Evolutionary conservation across 2,797 vertebrate species (phyloP), one percentile per base, ranked within the genome.

Genomic region (Chelonia mydas): DNA sequence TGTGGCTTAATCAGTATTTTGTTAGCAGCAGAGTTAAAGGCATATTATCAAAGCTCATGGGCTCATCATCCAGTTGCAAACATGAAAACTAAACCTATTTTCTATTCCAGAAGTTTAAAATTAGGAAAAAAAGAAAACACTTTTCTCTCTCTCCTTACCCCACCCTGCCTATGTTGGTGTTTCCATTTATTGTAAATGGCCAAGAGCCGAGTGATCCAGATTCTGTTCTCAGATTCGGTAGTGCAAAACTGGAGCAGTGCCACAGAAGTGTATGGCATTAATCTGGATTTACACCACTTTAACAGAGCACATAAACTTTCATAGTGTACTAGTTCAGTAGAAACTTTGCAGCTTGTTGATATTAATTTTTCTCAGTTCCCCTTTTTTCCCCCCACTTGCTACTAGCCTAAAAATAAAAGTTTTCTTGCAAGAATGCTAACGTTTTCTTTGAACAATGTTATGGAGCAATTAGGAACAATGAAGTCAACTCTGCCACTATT

Each of bases 21-120:
- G 76, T 93, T 97, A 97, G 96, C 90, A 94, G 88, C 79, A 85
- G 86, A 87, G 95, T 88, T 96, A 90, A 97, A 86, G 84, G 94
- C 86, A 95, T 87, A 68, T 54, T 86, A 92, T 86, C 89, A 86
- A 91, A 55, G 37, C 79, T 87, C 57, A 45, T 11, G n/a, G 23
- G 61, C 79, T 93, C 87, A 82, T 80, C 41, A 59, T 65, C 68
- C 72, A 80, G 79, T 96, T 94, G 83, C 87, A 92, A 95, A 95
- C 90, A 83, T 79, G 57, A 92, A 90, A 96, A 96, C 92, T 27
- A 87, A 92, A 97, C 55, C 57, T 94, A 89, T 72, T 72, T 72
- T 37, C 37, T 12, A 95, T 81, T 65, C 92, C 92, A 50, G 61
- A 6, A 89, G 53, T 45, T 94, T 79, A 91, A 86, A 41, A 11